A percentile compares a stretch with the other conserved stretches of the same genome.
phyloP scores from a whole-genome alignment of 2,113 vertebrate species.

The Eidolon helvum region DNA sequence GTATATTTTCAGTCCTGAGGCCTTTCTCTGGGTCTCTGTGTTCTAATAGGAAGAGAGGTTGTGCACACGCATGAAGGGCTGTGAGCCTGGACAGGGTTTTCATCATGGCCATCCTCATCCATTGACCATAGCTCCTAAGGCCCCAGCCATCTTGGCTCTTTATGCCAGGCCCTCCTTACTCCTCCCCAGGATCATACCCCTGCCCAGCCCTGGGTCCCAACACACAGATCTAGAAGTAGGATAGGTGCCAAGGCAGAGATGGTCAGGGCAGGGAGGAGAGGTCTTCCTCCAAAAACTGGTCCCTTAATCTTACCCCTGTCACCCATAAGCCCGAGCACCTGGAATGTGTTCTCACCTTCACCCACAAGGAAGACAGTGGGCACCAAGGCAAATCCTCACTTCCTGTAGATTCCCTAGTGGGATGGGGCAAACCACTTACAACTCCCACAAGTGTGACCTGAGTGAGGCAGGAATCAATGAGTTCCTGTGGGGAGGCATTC shows the following conservation, averaged over 20 bases:
- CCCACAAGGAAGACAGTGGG: neutral
- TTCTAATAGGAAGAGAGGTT: neutral
- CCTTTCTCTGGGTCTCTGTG: neutral
- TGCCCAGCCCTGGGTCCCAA: neutral
- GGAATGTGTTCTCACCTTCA: no score
- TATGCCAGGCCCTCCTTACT: no score
- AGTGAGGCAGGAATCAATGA: neutral
- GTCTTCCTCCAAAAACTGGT: neutral
- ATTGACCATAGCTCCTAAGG: neutral
- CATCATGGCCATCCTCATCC: neutral
- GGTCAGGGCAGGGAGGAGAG: neutral
- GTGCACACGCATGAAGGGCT: no score
- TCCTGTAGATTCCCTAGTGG: no score
- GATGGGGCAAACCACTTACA: neutral
- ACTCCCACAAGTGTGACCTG: rapidly evolving
- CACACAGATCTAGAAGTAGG: neutral
- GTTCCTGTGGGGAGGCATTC: no score
- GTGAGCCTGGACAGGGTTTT: neutral
- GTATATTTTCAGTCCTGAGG: no score
- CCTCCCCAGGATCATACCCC: neutral
- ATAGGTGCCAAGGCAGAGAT: neutral
- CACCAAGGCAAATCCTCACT: neutral
- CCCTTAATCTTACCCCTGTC: no score
- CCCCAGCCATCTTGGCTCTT: neutral
- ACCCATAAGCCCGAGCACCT: neutral